Conservation (phyloP, 2,113 vertebrate genomes). For the Cichladusa arquata region DNA sequence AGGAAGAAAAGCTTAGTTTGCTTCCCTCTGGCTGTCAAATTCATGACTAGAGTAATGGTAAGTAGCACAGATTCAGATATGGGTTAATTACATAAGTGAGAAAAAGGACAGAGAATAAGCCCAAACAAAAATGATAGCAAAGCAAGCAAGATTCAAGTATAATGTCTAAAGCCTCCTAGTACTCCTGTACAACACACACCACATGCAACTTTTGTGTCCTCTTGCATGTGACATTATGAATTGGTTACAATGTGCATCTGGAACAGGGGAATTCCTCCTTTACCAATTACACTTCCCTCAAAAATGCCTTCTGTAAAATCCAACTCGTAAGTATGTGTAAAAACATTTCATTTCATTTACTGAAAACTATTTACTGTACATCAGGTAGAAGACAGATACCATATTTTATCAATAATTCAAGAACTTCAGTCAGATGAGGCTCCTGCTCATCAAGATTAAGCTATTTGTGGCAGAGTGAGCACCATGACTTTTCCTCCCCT, state of each 20-base stretch:
- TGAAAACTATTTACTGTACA: not conserved
- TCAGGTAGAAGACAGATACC: not conserved
- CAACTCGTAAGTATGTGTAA: not conserved
- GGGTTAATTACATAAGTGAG: not conserved
- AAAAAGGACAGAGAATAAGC: not conserved
- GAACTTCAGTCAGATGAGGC: not conserved
- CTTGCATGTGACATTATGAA: not conserved
- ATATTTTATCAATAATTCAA: not conserved
- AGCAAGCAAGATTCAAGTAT: not conserved
- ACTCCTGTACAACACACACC: not conserved
- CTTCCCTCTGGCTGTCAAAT: not conserved
- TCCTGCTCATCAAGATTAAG: not conserved
- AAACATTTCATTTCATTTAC: not conserved
- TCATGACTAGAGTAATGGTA: not conserved
- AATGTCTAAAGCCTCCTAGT: not conserved
- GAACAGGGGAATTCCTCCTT: not conserved
- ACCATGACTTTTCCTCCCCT: not conserved
- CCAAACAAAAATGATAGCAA: not conserved
- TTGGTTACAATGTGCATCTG: not conserved
- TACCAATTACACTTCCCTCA: not conserved
- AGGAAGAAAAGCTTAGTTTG: not conserved
- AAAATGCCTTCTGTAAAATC: not conserved
- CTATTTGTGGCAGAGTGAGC: not conserved
- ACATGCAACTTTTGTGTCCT: fast-evolving
- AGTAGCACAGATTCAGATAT: not conserved